Evolutionary conservation across 2,888 invertebrate genomes (phyloP), one percentile per base, ranked within the genome.

Genomic region (Mycogona germanica): DNA sequence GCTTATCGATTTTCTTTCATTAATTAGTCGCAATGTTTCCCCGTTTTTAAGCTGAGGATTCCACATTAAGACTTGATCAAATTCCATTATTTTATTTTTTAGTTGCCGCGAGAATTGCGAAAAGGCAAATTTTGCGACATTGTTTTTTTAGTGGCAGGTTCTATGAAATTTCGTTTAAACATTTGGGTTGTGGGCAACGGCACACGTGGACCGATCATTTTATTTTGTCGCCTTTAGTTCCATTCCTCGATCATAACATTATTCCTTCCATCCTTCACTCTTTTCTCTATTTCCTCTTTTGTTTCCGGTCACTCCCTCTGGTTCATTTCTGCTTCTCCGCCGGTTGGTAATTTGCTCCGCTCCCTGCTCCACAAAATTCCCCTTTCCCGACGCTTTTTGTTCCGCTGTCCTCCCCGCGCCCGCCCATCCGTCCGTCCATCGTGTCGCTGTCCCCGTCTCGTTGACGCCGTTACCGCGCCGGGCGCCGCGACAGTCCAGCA

Each of bases 401-500:
- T n/a, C n/a, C n/a, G n/a, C n/a, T n/a, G n/a, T n/a, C n/a, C n/a
- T n/a, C n/a, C n/a, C n/a, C n/a, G n/a, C n/a, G n/a, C n/a, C n/a
- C n/a, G n/a, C n/a, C n/a, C n/a, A n/a, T n/a, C n/a, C n/a, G n/a
- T n/a, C 35, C 35, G 14, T 35, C 35, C 14, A 12, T 14, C 12
- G 35, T 35, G 35, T 14, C 14, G 35, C 12, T 35, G 35, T 35
- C 35, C 12, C 14, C 35, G 35, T 14, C 35, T 35, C 35, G 12
- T 35, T 35, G 12, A 14, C 35, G 35, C 12, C 14, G 35, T 12
- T 35, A 14, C 12, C 12, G 12, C 35, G 14, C 12, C 35, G n/a
- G n/a, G n/a, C n/a, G n/a, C n/a, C n/a, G n/a, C n/a, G n/a, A 48
- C 56, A 56, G 56, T 56, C 37, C 56, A 56, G 56, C 53, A 56